Conservation (phyloP, 2,113 vertebrate species). For the Leptocoma aspasia region DNA sequence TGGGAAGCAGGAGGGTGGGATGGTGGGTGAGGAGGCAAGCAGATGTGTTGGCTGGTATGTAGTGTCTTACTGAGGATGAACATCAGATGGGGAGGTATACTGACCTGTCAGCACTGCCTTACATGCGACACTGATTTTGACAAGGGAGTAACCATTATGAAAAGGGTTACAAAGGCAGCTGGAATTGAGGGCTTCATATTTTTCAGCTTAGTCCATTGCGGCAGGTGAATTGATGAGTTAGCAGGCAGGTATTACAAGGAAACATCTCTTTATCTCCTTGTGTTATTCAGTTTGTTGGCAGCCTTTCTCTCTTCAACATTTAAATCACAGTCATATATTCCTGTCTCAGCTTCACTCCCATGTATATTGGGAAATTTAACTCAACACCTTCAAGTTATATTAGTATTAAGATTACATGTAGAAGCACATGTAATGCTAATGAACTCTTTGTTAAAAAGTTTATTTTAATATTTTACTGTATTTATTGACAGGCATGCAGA, state of each 20-base stretch:
- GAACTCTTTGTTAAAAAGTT: not conserved
- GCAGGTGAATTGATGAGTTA: not conserved
- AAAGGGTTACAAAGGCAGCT: not conserved
- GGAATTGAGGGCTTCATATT: not conserved
- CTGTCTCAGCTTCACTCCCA: not conserved
- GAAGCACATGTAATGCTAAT: not conserved
- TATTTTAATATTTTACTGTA: slow-evolving; percentile 6
- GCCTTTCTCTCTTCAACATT: not conserved
- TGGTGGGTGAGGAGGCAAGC: not conserved
- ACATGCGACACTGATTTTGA: not conserved
- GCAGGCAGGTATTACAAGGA: not conserved
- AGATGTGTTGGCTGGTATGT: not conserved
- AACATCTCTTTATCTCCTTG: not conserved
- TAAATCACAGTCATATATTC: not conserved
- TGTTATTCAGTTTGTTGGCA: not conserved
- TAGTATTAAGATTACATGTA: not conserved
- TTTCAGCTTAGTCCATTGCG: rapidly evolving
- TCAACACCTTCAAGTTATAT: not conserved
- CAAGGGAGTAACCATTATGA: not conserved
- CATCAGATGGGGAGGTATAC: not conserved
- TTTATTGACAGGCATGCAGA: not conserved
- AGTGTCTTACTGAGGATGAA: not conserved
- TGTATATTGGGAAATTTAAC: not conserved
- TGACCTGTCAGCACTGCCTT: rapidly evolving
- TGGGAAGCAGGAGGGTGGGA: not conserved